These are phyloP conservation scores for Thripadectes ignobilis DNA, from an alignment of 2,797 vertebrate genomes.

Conservation along the genomic window DNA sequence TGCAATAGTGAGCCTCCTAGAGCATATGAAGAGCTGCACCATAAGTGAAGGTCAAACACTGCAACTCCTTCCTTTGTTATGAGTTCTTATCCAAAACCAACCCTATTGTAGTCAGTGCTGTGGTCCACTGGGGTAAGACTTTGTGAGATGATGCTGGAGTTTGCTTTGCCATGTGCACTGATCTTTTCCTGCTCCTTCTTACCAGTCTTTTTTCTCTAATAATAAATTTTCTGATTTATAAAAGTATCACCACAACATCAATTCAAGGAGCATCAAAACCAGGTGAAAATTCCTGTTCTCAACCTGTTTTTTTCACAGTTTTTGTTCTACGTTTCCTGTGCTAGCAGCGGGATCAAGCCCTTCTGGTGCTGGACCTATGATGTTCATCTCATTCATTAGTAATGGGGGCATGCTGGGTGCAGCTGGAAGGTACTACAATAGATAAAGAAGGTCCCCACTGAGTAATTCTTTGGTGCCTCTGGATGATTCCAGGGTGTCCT, in stretches of 20 bases:
- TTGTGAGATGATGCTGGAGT: background rate
- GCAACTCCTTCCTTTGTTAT: background rate
- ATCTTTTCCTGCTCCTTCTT: background rate
- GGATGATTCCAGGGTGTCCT: background rate
- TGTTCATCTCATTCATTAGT: background rate
- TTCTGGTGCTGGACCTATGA: background rate
- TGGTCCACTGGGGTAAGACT: background rate
- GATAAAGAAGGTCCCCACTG: background rate
- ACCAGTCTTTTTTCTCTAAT: background rate
- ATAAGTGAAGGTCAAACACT: background rate
- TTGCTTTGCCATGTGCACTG: background rate
- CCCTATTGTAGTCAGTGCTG: background rate
- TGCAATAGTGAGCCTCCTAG: background rate
- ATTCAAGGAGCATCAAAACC: background rate
- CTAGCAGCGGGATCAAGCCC: background rate
- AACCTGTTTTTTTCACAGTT: background rate
- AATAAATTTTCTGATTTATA: background rate
- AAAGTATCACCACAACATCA: background rate
- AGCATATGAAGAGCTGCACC: background rate
- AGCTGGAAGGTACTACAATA: background rate
- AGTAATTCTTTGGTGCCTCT: background rate
- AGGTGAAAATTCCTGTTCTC: background rate
- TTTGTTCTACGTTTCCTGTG: background rate
- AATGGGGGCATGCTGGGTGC: background rate
- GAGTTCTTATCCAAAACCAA: background rate